Conservation (phyloP, 64 coral and sea anemone genomes). For the Montipora cactus region DNA sequence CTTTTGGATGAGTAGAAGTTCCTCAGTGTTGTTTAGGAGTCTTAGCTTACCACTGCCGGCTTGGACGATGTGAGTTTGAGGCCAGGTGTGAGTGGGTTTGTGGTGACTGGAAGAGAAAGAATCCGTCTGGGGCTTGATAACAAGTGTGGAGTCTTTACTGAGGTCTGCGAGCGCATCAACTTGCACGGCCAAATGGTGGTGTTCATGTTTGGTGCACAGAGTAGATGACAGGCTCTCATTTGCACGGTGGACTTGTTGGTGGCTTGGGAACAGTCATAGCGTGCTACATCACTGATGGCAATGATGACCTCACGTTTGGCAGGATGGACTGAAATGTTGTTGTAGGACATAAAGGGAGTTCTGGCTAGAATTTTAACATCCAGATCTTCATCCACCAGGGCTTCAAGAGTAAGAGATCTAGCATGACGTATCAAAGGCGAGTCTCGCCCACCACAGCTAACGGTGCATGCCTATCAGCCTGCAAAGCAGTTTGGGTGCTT, state of each 20-base stretch:
- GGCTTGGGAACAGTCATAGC: no score
- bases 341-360: no score
- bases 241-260: no score
- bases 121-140: not conserved
- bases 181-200: no score
- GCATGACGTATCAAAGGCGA: not conserved
- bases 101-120: constrained; percentile 13
- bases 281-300: no score
- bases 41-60: constrained; percentile 48
- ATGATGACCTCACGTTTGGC: no score
- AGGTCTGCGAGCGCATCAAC: no score
- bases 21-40: constrained; percentile 29
- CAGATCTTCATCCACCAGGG: no score
- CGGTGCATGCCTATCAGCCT: constrained; percentile 19
- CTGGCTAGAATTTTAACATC: no score
- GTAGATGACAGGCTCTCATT: no score
- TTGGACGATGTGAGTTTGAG: constrained; percentile 47
- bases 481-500: constrained; percentile 16
- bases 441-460: constrained; percentile 6
- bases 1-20: constrained; percentile 2
- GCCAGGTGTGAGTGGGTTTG: constrained; percentile 41
- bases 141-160: not conserved
- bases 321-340: no score
- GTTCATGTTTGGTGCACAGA: not conserved
- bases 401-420: no score